Conservation (phyloP, 1,140 invertebrate genomes). For the Acromyrmex echinatior region DNA sequence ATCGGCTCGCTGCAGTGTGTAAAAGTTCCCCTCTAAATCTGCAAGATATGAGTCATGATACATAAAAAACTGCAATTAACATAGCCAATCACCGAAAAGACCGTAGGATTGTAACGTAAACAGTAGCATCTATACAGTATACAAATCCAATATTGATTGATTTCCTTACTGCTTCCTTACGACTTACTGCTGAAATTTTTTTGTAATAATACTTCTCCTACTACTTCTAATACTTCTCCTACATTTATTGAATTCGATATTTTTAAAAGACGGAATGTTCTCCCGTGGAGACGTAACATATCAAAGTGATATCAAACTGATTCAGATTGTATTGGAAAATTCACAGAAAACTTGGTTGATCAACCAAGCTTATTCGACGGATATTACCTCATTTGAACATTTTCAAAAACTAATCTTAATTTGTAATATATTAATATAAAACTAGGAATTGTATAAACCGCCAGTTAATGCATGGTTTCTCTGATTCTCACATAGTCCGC, state of each 20-base stretch:
- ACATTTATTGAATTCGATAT: conserved; percentile 12
- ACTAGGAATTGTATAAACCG: not conserved
- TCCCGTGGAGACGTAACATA: not conserved
- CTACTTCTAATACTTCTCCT: not conserved
- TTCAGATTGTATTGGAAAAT: not conserved
- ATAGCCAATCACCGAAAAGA: no score
- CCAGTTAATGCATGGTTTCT: not conserved
- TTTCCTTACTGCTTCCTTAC: no score
- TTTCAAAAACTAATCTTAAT: not conserved
- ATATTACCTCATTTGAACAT: not conserved
- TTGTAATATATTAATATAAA: conserved; percentile 3
- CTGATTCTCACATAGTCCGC: not conserved
- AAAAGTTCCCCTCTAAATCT: conserved; percentile 28
- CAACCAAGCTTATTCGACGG: not conserved
- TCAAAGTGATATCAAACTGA: not conserved
- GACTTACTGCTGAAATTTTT: no score
- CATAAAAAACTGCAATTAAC: no score
- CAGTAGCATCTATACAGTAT: no score
- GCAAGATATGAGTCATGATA: not conserved
- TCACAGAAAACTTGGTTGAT: not conserved
- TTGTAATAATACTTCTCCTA: not conserved
- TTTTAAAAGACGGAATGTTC: not conserved
- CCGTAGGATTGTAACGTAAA: no score
- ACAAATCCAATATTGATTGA: no score
- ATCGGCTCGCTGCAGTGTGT: conserved; percentile 5